These are phyloP conservation scores for Callospermophilus lateralis DNA, from an alignment of 2,113 vertebrate genomes.

Conservation along the genomic window DNA sequence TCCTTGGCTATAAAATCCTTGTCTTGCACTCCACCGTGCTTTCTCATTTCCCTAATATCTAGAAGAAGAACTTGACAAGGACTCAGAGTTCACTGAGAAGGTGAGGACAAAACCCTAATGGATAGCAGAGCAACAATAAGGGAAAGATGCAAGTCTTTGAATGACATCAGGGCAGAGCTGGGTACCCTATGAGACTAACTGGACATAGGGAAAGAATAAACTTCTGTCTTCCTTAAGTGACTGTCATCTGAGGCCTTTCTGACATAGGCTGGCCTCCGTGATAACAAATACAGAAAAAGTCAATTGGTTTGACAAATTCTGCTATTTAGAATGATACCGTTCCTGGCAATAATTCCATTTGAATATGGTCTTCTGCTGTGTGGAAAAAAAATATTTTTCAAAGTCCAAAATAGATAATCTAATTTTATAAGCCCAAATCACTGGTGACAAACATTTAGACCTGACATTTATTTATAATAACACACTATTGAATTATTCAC, in stretches of 20 bases:
- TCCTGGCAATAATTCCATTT: neutral
- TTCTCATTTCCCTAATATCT: neutral
- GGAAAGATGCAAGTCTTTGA: neutral
- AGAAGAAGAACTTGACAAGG: neutral
- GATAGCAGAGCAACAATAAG: neutral
- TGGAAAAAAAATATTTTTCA: neutral
- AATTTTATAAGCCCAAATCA: neutral
- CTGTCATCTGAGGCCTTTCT: neutral
- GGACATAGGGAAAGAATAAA: neutral
- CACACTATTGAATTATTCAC: neutral
- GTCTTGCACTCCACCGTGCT: neutral
- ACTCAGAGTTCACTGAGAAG: neutral
- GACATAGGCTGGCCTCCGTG: neutral
- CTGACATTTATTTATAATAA: neutral
- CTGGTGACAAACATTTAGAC: neutral
- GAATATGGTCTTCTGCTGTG: neutral
- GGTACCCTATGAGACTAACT: neutral
- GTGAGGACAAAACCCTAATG: neutral
- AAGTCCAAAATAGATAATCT: constrained; percentile 19
- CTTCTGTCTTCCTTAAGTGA: neutral
- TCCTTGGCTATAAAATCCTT: neutral
- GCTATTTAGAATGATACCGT: neutral
- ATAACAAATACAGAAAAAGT: constrained; percentile 2
- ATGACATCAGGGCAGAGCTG: neutral
- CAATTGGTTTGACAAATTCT: constrained; percentile 1